Percentiles rank a stretch among this genome's conserved stretches.
Conservation (phyloP, 2,888 invertebrate species). For the Vesta saturnalis region DNA sequence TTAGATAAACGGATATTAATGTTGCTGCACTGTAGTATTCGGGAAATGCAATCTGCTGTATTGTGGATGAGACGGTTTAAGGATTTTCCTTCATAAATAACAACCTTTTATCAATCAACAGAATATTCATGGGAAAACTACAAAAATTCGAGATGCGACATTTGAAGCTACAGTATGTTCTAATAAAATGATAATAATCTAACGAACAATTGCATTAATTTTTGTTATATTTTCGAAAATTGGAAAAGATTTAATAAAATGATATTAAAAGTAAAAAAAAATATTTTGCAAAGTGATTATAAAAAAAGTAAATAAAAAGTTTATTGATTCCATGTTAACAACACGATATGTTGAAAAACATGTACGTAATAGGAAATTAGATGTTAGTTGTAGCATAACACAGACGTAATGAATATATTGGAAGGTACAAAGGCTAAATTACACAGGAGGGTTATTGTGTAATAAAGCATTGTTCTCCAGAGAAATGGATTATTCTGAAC, state of each 20-base stretch:
- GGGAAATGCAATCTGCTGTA: background rate
- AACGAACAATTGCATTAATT: too few species aligned
- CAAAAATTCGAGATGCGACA: too few species aligned
- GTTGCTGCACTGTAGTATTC: background rate
- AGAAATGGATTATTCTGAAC: constrained; percentile 59
- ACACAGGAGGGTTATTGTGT: constrained; percentile 62
- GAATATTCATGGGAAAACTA: too few species aligned
- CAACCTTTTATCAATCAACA: too few species aligned
- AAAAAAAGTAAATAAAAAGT: background rate
- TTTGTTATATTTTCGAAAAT: too few species aligned
- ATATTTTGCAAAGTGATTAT: too few species aligned
- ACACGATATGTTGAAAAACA: constrained; percentile 20
- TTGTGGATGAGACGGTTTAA: background rate
- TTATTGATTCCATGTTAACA: background rate
- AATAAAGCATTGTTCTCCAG: constrained; percentile 63
- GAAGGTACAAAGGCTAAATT: constrained; percentile 62
- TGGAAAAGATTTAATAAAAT: too few species aligned
- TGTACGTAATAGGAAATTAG: constrained; percentile 35
- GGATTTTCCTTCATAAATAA: too few species aligned
- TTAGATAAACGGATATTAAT: background rate
- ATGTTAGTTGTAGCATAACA: constrained; percentile 49
- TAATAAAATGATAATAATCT: too few species aligned
- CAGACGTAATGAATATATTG: constrained; percentile 61
- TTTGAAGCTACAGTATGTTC: too few species aligned
- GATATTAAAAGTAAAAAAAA: too few species aligned